Percentiles rank a stretch among this genome's conserved stretches.
phyloP scores from a whole-genome alignment of 2,797 vertebrate species.

The Acomys russatus region DNA sequence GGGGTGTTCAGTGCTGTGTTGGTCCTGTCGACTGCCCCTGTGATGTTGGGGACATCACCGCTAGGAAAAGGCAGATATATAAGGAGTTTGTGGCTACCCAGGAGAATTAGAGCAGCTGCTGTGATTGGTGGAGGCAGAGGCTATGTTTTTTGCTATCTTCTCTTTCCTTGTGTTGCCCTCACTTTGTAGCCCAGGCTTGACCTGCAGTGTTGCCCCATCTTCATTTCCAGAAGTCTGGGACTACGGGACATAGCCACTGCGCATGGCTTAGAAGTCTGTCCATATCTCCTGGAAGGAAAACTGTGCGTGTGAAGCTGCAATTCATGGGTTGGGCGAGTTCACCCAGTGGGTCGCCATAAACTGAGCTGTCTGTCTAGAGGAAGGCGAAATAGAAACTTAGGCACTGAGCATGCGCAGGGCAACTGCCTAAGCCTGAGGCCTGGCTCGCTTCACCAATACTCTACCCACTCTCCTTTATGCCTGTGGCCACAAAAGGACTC shows the following conservation, averaged over 20 bases:
- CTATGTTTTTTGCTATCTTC: neutral
- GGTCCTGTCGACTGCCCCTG: neutral
- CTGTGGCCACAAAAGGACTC: neutral
- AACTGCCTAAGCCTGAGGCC: fast-evolving
- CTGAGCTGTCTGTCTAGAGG: neutral
- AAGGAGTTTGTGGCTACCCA: neutral
- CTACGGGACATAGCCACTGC: neutral
- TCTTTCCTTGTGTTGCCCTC: neutral
- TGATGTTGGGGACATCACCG: neutral
- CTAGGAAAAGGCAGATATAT: neutral
- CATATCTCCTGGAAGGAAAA: neutral
- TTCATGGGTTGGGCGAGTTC: neutral
- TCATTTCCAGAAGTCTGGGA: neutral
- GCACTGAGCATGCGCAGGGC: too few relatives aligned
- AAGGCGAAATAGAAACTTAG: neutral
- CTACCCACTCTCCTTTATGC: too few relatives aligned
- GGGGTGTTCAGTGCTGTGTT: neutral
- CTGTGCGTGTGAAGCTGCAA: neutral
- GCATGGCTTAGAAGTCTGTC: neutral
- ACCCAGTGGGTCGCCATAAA: neutral
- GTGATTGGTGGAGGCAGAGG: neutral
- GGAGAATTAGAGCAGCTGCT: neutral
- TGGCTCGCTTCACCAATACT: neutral
- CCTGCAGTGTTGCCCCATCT: too few relatives aligned
- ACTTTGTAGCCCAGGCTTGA: neutral